Evolutionary conservation across 2,113 vertebrate genomes (phyloP), one percentile per base, ranked within the genome.

Genomic region (Pagrus major): DNA sequence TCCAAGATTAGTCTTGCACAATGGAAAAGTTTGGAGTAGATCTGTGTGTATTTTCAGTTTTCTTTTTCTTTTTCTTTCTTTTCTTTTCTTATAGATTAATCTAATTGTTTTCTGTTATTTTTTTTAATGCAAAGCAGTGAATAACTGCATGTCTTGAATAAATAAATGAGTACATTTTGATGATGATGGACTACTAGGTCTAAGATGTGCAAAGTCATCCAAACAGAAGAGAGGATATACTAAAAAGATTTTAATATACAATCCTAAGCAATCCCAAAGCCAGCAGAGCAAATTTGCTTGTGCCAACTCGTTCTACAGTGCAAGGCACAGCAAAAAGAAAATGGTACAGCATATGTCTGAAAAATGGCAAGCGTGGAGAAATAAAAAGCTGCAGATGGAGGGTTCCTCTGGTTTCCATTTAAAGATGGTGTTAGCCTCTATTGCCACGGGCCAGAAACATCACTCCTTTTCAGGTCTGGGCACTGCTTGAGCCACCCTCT

Each of bases 371-470:
- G 82, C 76, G 78, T 79, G 7, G 65, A 85, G 49, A 65, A 78
- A 79, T 75, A 84, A 73, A 89, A 81, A 81, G 74, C 71, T 86
- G 77, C 86, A 81, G 72, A 85, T 87, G 83, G 70, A 84, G 52
- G 61, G 37, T 80, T 85, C 68, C 37, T 78, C n/a, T n/a, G n/a
- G n/a, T n/a, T 81, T 86, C 64, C 54, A 77, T 91, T 86, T 85
- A 81, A 80, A 65, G 76, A 88, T 47, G 42, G 76, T 87, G 80
- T 88, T 80, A 55, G 81, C 69, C 58, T 81, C 63, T 60, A 25
- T 81, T 70, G 73, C 88, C 67, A 77, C 54, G 16, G 77, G 88
- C 85, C 81, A 89, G 80, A 89, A 88, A 76, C 86, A 82, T 84
- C 70, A 61, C 49, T 90, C 67, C 79, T 82, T 71, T 80, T 73